Percentiles rank a stretch among this genome's conserved stretches.
Conservation (phyloP, 2,888 invertebrate genomes). For the Hydropsyche betteni region DNA sequence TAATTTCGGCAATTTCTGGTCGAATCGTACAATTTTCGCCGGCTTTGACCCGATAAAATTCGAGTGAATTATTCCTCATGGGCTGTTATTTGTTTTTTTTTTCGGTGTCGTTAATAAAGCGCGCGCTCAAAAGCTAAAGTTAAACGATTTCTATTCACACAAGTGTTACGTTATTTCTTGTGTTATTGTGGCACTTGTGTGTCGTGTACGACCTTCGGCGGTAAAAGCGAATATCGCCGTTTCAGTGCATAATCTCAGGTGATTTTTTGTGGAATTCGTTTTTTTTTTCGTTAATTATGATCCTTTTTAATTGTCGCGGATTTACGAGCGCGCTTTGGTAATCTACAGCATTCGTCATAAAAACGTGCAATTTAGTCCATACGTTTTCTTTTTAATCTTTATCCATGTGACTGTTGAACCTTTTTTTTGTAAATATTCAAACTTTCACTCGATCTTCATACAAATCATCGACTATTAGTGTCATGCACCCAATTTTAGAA, state of each 20-base stretch:
- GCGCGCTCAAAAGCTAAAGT: conserved; percentile 13
- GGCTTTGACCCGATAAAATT: conserved; percentile 7
- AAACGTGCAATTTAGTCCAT: too few species aligned
- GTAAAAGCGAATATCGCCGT: conserved; percentile 14
- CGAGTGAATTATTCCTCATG: neutral
- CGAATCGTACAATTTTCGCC: neutral
- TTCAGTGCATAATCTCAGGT: conserved; percentile 17
- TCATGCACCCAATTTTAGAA: too few species aligned
- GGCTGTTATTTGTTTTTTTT: neutral
- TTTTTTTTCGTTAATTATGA: neutral
- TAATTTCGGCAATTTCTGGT: too few species aligned
- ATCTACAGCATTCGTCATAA: too few species aligned
- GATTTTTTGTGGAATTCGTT: neutral
- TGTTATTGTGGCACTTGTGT: neutral
- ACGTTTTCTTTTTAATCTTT: too few species aligned
- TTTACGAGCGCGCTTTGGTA: too few species aligned
- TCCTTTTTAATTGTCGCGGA: conserved; percentile 10
- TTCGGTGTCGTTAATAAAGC: conserved; percentile 10
- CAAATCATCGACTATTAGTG: too few species aligned
- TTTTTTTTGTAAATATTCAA: too few species aligned
- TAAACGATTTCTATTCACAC: conserved; percentile 27
- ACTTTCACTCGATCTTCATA: too few species aligned
- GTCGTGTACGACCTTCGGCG: conserved; percentile 28
- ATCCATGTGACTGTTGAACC: too few species aligned
- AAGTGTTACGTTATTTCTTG: conserved; percentile 23